Conservation (phyloP, 2,113 vertebrate species). For the Vanacampus margaritifer region DNA sequence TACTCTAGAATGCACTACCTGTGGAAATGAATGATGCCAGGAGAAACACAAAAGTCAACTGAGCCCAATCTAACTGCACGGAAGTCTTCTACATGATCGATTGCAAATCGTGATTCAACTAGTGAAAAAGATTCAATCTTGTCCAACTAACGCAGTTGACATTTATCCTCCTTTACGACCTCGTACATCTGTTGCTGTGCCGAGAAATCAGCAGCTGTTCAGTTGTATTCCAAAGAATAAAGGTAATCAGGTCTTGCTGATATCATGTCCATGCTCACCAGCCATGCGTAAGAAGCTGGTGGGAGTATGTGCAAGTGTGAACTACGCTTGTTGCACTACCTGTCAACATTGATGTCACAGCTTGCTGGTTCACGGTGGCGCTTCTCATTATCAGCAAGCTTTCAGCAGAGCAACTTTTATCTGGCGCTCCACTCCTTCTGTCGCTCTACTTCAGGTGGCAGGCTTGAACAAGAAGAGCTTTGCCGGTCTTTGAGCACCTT, state of each 20-base stretch:
- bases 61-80: too few species aligned
- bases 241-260: constrained; percentile 1
- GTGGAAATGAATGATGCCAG: too few species aligned
- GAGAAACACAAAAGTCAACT: too few species aligned
- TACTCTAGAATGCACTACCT: too few species aligned
- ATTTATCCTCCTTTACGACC: neutral
- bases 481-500: constrained; percentile 12
- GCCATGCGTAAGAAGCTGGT: constrained; percentile 23
- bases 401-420: constrained; percentile 54
- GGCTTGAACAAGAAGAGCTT: constrained; percentile 24
- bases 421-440: constrained; percentile 42
- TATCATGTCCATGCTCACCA: constrained; percentile 10
- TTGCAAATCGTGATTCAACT: neutral
- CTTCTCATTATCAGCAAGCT: constrained; percentile 55
- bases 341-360: constrained; percentile 52
- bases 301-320: constrained; percentile 30
- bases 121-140: neutral
- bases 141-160: neutral
- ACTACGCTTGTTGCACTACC: constrained; percentile 33
- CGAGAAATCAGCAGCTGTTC: neutral
- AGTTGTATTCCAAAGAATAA: constrained; percentile 4
- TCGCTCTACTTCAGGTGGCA: constrained; percentile 52
- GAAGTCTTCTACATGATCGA: neutral
- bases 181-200: neutral
- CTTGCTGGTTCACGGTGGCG: constrained; percentile 41